Evolutionary conservation across 2,113 vertebrate species (phyloP).

Genomic region (Pterocles burchelli): DNA sequence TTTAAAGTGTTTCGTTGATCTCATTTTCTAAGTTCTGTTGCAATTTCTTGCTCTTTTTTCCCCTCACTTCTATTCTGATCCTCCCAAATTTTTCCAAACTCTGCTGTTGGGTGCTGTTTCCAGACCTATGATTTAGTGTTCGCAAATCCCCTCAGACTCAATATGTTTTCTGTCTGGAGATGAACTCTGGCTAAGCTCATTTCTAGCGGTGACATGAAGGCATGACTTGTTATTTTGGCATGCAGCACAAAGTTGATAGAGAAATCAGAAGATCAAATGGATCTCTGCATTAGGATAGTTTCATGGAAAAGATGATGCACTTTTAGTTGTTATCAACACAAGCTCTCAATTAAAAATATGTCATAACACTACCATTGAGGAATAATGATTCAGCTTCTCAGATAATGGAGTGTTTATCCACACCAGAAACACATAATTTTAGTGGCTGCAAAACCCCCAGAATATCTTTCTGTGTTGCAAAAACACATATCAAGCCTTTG

Average conservation of each 20-base stretch:
- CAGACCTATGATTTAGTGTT: neutral
- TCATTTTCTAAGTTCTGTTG: neutral
- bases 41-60: neutral
- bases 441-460: neutral
- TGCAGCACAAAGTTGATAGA: constrained; percentile 24
- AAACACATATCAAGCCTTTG: neutral
- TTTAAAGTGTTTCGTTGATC: neutral
- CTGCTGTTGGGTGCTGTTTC: neutral
- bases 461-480: neutral
- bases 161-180: constrained; percentile 54
- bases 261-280: constrained; percentile 56
- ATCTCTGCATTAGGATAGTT: constrained; percentile 33
- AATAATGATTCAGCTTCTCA: constrained; percentile 49
- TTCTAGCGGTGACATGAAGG: constrained; percentile 44
- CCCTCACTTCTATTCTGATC: neutral
- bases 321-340: constrained; percentile 46
- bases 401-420: constrained; percentile 3
- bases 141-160: constrained; percentile 33
- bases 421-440: neutral
- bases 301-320: constrained; percentile 58
- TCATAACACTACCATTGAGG: constrained; percentile 13
- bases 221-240: constrained; percentile 59
- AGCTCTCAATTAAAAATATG: constrained; percentile 43
- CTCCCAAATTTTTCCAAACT: neutral
- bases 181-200: constrained; percentile 53